Base-by-base conservation (phyloP, 2,797 vertebrate species). In the Spondyliosoma cantharus region DNA sequence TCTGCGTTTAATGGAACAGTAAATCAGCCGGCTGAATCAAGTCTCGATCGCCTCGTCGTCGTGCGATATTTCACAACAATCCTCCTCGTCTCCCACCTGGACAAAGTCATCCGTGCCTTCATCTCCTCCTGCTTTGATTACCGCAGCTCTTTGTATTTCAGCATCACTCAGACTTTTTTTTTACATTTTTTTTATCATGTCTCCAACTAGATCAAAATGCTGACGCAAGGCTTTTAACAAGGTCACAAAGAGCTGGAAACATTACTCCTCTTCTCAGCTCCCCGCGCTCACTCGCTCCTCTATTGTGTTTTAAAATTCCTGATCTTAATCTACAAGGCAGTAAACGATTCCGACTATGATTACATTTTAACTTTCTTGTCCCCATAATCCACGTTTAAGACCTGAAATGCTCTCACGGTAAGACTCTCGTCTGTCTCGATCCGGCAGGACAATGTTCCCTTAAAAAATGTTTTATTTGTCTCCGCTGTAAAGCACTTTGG, bases 221-320 rank as follows among this genome's bases (percentile, higher is more conserved):
- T 54, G 56, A 71, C 24, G 45, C 67, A 17, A 69, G 42, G 24
- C 65, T 43, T 68, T 68, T 59, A 49, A 49, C 27, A 49, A 71
- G 66, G 66, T 27, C 24, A 60, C 3, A 25, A 42, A 42, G 19
- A 11, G 24, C 37, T 11, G 24, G 46, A 17, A 20, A 22, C 50
- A 17, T 32, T 13, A 7, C 9, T 9, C 1, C 27, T 5, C 22
- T 4, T 13, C 37, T 63, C 7, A 11, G 3, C 32, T 27, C 22
- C 58, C 57, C 50, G 29, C 48, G n/a, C 16, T 48, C 49, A 43
- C 56, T 8, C 49, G 25, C 43, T 13, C 1, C 1, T 9, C 22
- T 25, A 25, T 20, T 24, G 20, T 48, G 45, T 29, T 54, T 27
- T 37, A 37, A 62, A 46, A 25, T 52, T 15, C 22, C 59, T 53